Conservation (phyloP, 2,113 vertebrate genomes). For the Lucifuga dentata region DNA sequence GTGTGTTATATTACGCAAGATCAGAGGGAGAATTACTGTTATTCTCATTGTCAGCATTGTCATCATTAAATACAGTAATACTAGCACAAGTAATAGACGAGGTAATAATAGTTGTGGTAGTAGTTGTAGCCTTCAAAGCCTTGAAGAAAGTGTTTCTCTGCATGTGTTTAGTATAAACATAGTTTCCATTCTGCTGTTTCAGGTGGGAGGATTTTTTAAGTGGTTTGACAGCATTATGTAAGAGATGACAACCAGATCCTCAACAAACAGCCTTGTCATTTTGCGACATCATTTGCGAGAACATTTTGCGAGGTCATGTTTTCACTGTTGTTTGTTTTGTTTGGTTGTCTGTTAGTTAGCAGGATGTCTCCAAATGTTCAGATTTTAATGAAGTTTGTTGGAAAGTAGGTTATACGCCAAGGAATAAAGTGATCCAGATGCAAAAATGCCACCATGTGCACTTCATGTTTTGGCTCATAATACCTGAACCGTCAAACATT, state of each 20-base stretch:
- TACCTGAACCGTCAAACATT: too few relatives aligned
- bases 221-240: constrained; percentile 4
- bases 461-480: too few relatives aligned
- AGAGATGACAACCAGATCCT: not conserved
- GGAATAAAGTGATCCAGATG: too few relatives aligned
- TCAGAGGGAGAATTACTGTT: constrained; percentile 21
- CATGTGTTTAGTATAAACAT: not conserved
- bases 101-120: not conserved
- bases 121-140: not conserved
- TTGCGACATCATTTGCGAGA: too few relatives aligned
- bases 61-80: constrained; percentile 1
- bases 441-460: too few relatives aligned
- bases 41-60: constrained; percentile 1
- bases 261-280: not conserved
- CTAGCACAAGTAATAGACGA: not conserved
- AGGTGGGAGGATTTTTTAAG: constrained; percentile 5
- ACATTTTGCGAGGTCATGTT: constrained; percentile 1
- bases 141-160: not conserved
- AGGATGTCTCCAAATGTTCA: too few relatives aligned
- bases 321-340: too few relatives aligned
- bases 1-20: constrained; percentile 33
- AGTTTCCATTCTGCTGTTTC: not conserved
- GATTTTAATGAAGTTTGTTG: too few relatives aligned
- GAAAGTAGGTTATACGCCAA: too few relatives aligned
- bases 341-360: too few relatives aligned